phyloP scores from a whole-genome alignment of 2,797 vertebrate species.

The Huso huso region DNA sequence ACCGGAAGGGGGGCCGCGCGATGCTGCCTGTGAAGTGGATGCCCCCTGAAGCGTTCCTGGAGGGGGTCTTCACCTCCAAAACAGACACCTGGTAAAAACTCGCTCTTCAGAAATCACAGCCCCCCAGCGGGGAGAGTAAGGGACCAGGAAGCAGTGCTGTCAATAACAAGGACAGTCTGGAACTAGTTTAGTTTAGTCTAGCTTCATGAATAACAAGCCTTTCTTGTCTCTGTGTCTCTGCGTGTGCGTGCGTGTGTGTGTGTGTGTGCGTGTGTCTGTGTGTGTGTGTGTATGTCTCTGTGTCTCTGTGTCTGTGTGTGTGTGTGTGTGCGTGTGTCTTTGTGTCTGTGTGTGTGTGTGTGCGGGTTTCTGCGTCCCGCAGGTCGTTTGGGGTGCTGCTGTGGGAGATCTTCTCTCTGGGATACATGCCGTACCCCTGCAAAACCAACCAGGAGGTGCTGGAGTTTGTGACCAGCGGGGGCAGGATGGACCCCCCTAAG shows the following conservation, averaged over 20 bases:
- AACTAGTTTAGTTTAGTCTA: too few relatives aligned
- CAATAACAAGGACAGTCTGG: too few relatives aligned
- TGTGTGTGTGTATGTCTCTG: too few relatives aligned
- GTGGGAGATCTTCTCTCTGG: slow-evolving; percentile 91
- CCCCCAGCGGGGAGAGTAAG: background rate
- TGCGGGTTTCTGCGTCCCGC: slow-evolving; percentile 13
- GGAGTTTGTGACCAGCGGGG: slow-evolving; percentile 82
- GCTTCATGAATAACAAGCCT: too few relatives aligned
- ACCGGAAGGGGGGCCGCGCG: slow-evolving; percentile 76
- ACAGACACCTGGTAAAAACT: slow-evolving; percentile 81
- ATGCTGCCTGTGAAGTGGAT: slow-evolving; percentile 93
- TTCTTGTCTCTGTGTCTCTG: too few relatives aligned
- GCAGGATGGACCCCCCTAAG: slow-evolving; percentile 83
- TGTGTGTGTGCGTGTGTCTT: background rate
- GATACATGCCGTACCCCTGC: slow-evolving; percentile 87
- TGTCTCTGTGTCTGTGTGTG: background rate
- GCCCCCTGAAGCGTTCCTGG: slow-evolving; percentile 87
- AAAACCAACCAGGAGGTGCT: slow-evolving; percentile 88
- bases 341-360: slow-evolving; percentile 37
- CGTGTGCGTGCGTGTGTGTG: too few relatives aligned
- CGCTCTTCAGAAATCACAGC: background rate
- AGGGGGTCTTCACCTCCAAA: slow-evolving; percentile 90
- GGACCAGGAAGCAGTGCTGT: too few relatives aligned
- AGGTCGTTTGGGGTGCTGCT: slow-evolving; percentile 94
- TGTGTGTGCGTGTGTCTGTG: too few relatives aligned